Evolutionary conservation across 2,888 invertebrate genomes (phyloP), one percentile per base, ranked within the genome.

Genomic region (Drosophila engyochracea): DNA sequence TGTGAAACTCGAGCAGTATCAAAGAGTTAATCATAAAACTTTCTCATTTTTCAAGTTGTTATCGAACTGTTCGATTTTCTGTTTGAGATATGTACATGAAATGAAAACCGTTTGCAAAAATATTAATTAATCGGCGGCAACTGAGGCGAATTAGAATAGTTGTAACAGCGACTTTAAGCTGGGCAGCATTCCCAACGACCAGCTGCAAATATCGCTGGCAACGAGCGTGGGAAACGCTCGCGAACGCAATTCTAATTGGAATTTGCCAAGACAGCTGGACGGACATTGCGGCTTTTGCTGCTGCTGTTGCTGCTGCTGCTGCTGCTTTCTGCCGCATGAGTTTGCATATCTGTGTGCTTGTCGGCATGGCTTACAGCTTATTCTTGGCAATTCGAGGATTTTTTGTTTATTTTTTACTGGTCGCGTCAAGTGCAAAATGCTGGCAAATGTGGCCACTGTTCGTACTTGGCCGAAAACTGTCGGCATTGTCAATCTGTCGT

Each of bases 111-210:
- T 44, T 44, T 16, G 47, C 47, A 10, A 30, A 33, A 30, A 35
- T 41, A 51, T 70, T 69, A 89, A 89, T 87, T 84, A 82, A 89
- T 66, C 67, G 71, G 65, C 67, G 71, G 65, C 70, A 76, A 66
- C 59, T 70, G 63, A 66, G 69, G 31, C 73, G 62, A 74, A 86
- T 86, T 89, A 84, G 87, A 89, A 84, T 87, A 83, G 63, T 69
- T 37, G 73, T 35, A 59, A 69, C 41, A n/a, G 57, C 58, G 58
- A 62, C 74, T 72, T 62, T 67, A 74, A 74, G 82, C 66, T 70
- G 87, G 76, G 49, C 68, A 70, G 63, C 77, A 81, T 69, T 66
- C 61, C 62, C 53, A 33, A 41, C 53, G 64, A 81, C 60, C 81
- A 72, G 72, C 81, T 69, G 81, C 81, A 74, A 54, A 61, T 53